Evolutionary conservation across 2,888 invertebrate species (phyloP), one percentile per base, ranked within the genome.

Genomic region (Graphium colonna): DNA sequence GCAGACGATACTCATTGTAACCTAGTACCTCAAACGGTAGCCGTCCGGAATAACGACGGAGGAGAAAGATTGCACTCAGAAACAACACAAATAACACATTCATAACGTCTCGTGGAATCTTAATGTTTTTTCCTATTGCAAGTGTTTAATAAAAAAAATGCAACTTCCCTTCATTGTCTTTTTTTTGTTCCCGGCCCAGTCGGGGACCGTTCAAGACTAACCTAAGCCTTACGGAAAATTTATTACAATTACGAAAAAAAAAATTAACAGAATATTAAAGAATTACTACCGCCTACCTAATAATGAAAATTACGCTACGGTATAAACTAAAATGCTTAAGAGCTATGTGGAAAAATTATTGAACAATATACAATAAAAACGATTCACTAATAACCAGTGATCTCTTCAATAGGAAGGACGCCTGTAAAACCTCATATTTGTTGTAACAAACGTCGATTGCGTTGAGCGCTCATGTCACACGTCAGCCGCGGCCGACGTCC

Each of bases 311-410:
- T 88, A 88, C 78, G 67, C 86, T 88, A 88, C 68, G 69, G 63
- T 81, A 84, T 77, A 72, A 89, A 86, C 84, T 88, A 86, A 88
- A 87, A 79, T 82, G 60, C 83, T 82, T 86, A 83, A 65, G 12
- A 81, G 75, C 82, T 88, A 87, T 76, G 81, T 87, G 87, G 87
- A 88, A 88, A 81, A 87, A 86, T 83, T 71, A 86, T 85, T 76
- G 86, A 88, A 88, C 86, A 88, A 86, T 87, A 82, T 87, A 87
- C 85, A 88, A 82, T 85, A 86, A 85, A 82, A 87, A 84, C 83
- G 83, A 85, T 88, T 87, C 76, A 86, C 86, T 87, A 86, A 77
- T 79, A 83, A 69, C 68, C 82, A 85, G 83, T 75, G 80, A 77
- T 70, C 78, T 75, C 79, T 68, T 59, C 61, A 62, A 60, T 59